Conservation (phyloP, 2,888 invertebrate genomes). For the Tillus elongatus region DNA sequence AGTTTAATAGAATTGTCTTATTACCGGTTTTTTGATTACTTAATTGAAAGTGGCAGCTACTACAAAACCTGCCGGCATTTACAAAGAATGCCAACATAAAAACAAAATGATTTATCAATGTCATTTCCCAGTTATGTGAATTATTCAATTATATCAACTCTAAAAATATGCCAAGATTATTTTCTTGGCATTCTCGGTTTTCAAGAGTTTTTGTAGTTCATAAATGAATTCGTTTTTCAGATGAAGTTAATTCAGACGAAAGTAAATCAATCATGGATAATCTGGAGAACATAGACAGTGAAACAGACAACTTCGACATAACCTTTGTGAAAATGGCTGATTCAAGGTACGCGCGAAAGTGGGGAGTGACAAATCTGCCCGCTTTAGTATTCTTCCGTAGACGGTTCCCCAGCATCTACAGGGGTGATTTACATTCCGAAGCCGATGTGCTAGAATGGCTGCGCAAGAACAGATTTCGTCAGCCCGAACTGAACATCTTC, state of each 20-base stretch:
- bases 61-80: no score
- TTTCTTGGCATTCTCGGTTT: no score
- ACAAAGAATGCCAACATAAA: no score
- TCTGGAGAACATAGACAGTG: slow-evolving; percentile 88
- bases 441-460: slow-evolving; percentile 86
- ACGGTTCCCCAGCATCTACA: slow-evolving; percentile 85
- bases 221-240: slow-evolving; percentile 50
- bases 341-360: slow-evolving; percentile 81
- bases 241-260: slow-evolving; percentile 70
- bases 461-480: slow-evolving; percentile 84
- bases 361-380: slow-evolving; percentile 86
- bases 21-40: no score
- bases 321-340: slow-evolving; percentile 93
- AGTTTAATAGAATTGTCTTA: no score
- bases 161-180: no score
- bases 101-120: no score
- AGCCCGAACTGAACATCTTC: slow-evolving; percentile 86
- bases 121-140: no score
- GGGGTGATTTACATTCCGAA: slow-evolving; percentile 79
- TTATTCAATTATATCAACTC: no score
- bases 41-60: no score
- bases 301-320: slow-evolving; percentile 88
- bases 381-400: slow-evolving; percentile 86
- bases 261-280: slow-evolving; percentile 76
- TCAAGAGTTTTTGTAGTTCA: no score